Conservation (phyloP, 1,140 invertebrate genomes). For the Schmidtea mediterranea region DNA sequence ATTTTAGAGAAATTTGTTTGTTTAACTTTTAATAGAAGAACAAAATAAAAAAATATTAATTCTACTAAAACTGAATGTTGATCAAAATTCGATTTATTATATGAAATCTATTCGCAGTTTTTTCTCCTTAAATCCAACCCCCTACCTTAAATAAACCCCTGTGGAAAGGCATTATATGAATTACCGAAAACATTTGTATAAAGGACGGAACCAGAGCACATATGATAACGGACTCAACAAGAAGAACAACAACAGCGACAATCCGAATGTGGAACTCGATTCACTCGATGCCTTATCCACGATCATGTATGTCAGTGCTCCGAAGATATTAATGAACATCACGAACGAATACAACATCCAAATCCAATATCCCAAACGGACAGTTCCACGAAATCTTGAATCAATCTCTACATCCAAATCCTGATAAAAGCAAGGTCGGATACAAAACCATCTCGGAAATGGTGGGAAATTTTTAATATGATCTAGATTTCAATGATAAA, state of each 20-base stretch:
- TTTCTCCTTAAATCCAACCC: too few species aligned
- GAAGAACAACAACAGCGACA: slow-evolving; percentile 59
- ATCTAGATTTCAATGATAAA: too few species aligned
- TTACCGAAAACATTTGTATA: slow-evolving; percentile 57
- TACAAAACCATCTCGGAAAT: slow-evolving; percentile 53
- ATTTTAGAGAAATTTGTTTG: too few species aligned
- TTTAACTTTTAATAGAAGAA: too few species aligned
- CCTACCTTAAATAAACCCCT: too few species aligned
- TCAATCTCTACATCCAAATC: slow-evolving; percentile 98
- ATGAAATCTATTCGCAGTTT: too few species aligned
- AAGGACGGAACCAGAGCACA: slow-evolving; percentile 70
- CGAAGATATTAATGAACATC: slow-evolving; percentile 11
- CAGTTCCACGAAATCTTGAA: slow-evolving; percentile 75
- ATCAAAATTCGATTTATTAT: too few species aligned
- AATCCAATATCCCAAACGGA: slow-evolving; percentile 69
- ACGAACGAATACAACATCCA: slow-evolving; percentile 39
- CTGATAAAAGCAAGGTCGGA: slow-evolving; percentile 94
- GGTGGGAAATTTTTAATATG: slow-evolving; percentile 91
- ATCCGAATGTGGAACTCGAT: slow-evolving; percentile 46
- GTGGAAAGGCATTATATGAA: too few species aligned
- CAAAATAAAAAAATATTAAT: too few species aligned
- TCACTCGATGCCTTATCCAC: slow-evolving; percentile 16
- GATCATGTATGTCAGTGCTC: slow-evolving; percentile 19
- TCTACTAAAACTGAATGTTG: too few species aligned
- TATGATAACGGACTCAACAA: slow-evolving; percentile 86